Percentiles rank a stretch among this genome's conserved stretches.
These are phyloP conservation scores for Pegoplata infirma DNA, from an alignment of 2,888 invertebrate genomes.

Conservation along the genomic window DNA sequence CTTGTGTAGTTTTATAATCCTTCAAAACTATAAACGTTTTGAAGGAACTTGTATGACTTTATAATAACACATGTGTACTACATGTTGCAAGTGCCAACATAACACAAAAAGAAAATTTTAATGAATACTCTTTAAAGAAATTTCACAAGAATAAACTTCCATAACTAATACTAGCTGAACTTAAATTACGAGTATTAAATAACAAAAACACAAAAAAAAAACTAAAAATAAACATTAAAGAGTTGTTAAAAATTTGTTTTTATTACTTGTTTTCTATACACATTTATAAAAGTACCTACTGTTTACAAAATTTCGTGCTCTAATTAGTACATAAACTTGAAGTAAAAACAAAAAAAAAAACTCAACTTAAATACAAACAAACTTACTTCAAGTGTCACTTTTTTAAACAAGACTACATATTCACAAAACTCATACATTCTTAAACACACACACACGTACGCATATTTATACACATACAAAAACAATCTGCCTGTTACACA, in stretches of 20 bases:
- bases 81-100: background rate
- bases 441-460: background rate
- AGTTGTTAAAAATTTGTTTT: background rate
- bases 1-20: conserved; percentile 24
- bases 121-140: background rate
- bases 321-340: background rate
- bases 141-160: background rate
- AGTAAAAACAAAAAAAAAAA: background rate
- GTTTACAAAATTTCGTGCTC: background rate
- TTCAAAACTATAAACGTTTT: conserved; percentile 10
- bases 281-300: background rate
- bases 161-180: background rate
- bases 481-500: conserved; percentile 12
- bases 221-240: no score
- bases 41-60: conserved; percentile 30
- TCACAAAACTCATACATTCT: background rate
- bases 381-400: conserved; percentile 8
- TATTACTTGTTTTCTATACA: background rate
- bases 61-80: conserved; percentile 29
- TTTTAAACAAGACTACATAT: background rate
- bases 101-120: background rate
- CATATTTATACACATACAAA: background rate
- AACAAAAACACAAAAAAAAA: no score
- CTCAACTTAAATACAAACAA: conserved; percentile 3
- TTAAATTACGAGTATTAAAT: background rate